Conservation (phyloP, 1,140 invertebrate species). For the Penaeus chinensis region DNA sequence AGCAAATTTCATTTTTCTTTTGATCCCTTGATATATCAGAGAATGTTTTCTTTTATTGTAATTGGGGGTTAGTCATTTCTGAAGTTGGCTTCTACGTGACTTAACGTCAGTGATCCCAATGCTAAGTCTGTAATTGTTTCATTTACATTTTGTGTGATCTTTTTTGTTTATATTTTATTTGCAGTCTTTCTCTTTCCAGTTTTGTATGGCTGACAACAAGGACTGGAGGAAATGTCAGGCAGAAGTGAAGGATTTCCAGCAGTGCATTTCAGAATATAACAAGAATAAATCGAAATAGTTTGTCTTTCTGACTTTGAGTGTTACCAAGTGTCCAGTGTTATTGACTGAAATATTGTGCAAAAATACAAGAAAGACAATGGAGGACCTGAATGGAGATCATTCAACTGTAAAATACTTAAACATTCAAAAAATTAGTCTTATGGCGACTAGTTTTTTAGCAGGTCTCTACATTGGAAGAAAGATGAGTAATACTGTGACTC, state of each 20-base stretch:
- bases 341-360: not conserved
- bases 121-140: too few relatives aligned
- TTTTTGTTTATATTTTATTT: not conserved
- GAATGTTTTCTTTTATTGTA: too few relatives aligned
- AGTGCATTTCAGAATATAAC: slow-evolving; percentile 78
- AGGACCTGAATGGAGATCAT: not conserved
- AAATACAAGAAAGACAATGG: slow-evolving; percentile 25
- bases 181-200: slow-evolving; percentile 73
- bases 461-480: slow-evolving; percentile 39
- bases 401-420: not conserved
- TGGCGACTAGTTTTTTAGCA: slow-evolving; percentile 27
- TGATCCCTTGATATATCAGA: too few relatives aligned
- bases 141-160: too few relatives aligned
- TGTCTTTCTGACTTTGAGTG: not conserved
- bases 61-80: too few relatives aligned
- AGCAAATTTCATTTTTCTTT: too few relatives aligned
- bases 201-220: slow-evolving; percentile 86
- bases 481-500: not conserved
- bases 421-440: not conserved
- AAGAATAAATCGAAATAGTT: slow-evolving; percentile 54
- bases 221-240: slow-evolving; percentile 92
- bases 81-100: too few relatives aligned
- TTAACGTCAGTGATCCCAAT: too few relatives aligned
- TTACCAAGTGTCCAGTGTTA: too few relatives aligned
- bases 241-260: slow-evolving; percentile 81